These are phyloP conservation scores for Synanthedon tipuliformis DNA, from an alignment of 2,888 invertebrate species.

Conservation along the genomic window DNA sequence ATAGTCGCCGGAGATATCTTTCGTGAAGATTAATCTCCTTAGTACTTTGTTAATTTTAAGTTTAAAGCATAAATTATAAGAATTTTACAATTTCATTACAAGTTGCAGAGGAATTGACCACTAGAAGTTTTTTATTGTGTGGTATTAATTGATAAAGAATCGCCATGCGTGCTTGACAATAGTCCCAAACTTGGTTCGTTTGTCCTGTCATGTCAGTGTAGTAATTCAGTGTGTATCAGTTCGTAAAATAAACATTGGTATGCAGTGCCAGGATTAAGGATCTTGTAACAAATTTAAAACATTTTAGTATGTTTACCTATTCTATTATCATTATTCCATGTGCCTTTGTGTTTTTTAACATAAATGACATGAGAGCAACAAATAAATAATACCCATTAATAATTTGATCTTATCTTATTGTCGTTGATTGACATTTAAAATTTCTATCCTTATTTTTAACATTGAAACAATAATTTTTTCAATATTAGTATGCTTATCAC, in stretches of 20 bases:
- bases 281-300: too few species aligned
- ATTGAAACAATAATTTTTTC: too few species aligned
- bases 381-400: too few species aligned
- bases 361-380: too few species aligned
- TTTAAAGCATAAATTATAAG: neutral
- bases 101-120: neutral
- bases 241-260: slow-evolving; percentile 1
- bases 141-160: slow-evolving; percentile 10
- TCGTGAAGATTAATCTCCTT: slow-evolving; percentile 50
- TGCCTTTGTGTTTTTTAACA: too few species aligned
- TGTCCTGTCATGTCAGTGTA: neutral
- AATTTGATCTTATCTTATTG: too few species aligned
- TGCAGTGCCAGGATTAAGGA: slow-evolving; percentile 1
- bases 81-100: too few species aligned
- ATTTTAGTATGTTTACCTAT: too few species aligned
- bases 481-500: too few species aligned
- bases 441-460: too few species aligned
- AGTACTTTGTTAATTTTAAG: slow-evolving; percentile 5
- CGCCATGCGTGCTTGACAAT: slow-evolving; percentile 60
- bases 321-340: too few species aligned
- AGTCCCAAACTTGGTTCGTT: slow-evolving; percentile 7
- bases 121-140: neutral
- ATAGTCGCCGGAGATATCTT: slow-evolving; percentile 48
- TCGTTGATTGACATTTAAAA: too few species aligned
- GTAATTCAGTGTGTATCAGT: neutral